Evolutionary conservation across 2,888 invertebrate species (phyloP).

Genomic region (Ptychoptera contaminata): DNA sequence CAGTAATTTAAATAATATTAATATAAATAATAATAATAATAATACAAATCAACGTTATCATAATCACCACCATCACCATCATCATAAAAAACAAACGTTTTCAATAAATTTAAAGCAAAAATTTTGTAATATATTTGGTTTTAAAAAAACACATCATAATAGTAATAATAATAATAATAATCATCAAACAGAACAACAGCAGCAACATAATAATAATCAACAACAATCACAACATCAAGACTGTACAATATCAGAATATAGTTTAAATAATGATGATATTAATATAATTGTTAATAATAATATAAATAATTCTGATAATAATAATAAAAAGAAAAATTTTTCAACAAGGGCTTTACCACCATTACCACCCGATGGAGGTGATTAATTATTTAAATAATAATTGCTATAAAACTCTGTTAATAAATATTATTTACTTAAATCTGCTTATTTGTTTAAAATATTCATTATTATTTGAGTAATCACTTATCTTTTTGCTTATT

Average conservation of each 20-base stretch:
- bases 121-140: slow-evolving; percentile 70
- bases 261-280: slow-evolving; percentile 21
- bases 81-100: slow-evolving; percentile 47
- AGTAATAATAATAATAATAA: slow-evolving; percentile 26
- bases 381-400: too few species aligned
- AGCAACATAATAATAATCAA: slow-evolving; percentile 1
- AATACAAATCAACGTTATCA: not conserved
- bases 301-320: slow-evolving; percentile 13
- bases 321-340: slow-evolving; percentile 36
- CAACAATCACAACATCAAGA: slow-evolving; percentile 19
- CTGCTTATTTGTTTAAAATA: too few species aligned
- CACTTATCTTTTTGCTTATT: not conserved
- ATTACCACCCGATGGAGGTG: slow-evolving; percentile 29
- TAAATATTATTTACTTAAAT: too few species aligned
- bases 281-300: slow-evolving; percentile 12
- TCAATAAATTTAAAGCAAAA: slow-evolving; percentile 66
- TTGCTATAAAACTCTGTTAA: too few species aligned
- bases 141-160: slow-evolving; percentile 34
- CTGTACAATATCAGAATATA: slow-evolving; percentile 10
- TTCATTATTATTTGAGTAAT: too few species aligned
- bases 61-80: slow-evolving; percentile 14
- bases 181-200: too few species aligned
- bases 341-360: slow-evolving; percentile 52
- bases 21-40: not conserved
- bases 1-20: not conserved